phyloP scores from a whole-genome alignment of 2,113 vertebrate species.

The Brachypodius melanocephalos region DNA sequence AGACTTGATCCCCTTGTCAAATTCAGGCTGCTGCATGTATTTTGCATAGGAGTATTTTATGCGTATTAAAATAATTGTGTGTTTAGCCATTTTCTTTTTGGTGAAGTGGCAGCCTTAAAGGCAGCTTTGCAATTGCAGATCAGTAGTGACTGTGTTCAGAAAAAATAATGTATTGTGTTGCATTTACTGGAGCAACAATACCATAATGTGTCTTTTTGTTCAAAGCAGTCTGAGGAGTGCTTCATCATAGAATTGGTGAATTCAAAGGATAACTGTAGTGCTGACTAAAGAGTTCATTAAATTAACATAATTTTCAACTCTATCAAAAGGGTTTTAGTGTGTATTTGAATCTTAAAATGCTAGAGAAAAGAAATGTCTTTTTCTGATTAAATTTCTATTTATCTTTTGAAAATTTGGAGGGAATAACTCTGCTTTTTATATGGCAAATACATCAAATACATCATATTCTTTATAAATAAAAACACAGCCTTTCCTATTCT shows the following conservation, averaged over 20 bases:
- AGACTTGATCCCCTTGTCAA: background rate
- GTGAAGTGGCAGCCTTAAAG: background rate
- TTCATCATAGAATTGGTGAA: background rate
- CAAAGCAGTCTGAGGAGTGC: background rate
- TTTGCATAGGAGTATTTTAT: background rate
- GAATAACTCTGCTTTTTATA: background rate
- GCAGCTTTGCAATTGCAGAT: background rate
- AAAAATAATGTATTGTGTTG: background rate
- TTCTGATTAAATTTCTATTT: background rate
- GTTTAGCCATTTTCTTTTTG: background rate
- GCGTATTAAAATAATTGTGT: background rate
- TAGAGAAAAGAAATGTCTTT: background rate
- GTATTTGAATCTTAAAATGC: background rate
- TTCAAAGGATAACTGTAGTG: background rate
- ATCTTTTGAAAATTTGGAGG: background rate
- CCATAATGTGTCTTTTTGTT: background rate
- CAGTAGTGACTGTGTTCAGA: background rate
- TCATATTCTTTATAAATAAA: background rate
- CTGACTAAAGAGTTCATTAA: background rate
- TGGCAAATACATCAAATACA: background rate
- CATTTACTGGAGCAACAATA: background rate
- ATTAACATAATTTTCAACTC: background rate
- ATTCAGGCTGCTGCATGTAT: background rate
- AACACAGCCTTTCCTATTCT: background rate
- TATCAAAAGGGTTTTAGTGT: background rate